Evolutionary conservation across 2,888 invertebrate genomes (phyloP).

Genomic region (Idaea aversata): DNA sequence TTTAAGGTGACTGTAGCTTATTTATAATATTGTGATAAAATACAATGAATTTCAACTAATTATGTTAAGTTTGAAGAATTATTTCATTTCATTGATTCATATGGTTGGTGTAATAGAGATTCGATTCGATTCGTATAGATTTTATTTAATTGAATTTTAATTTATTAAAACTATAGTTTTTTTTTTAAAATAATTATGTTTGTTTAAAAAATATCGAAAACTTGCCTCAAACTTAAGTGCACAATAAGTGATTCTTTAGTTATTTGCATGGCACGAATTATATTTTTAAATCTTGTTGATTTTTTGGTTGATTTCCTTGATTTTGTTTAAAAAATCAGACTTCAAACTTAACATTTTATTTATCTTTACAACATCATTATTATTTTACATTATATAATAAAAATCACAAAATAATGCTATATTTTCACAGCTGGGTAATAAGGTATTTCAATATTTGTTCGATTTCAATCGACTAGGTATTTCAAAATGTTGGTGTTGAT

Average conservation of each 20-base stretch:
- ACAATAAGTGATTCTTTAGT: too few species aligned
- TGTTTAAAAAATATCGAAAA: too few species aligned
- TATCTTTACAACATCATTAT: background rate
- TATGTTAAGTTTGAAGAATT: background rate
- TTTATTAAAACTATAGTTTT: too few species aligned
- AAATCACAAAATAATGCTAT: background rate
- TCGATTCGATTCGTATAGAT: too few species aligned
- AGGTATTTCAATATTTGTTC: slow-evolving; percentile 39
- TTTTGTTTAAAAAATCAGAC: background rate
- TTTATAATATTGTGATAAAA: slow-evolving; percentile 4
- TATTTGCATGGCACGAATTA: too few species aligned
- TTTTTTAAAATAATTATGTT: too few species aligned
- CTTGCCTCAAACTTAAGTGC: too few species aligned
- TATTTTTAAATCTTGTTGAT: too few species aligned
- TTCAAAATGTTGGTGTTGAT: too few species aligned
- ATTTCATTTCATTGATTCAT: background rate
- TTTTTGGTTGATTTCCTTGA: background rate
- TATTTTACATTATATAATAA: background rate
- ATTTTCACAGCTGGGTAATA: slow-evolving; percentile 19
- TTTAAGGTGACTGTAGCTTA: slow-evolving; percentile 24
- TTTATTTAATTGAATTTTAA: too few species aligned
- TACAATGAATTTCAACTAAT: slow-evolving; percentile 6
- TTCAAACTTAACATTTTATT: background rate
- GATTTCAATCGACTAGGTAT: too few species aligned
- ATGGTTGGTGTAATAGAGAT: too few species aligned